A percentile compares a stretch with the other conserved stretches of the same genome.
These are phyloP conservation scores for Polydrusus tereticollis DNA, from an alignment of 2,888 invertebrate genomes.

Conservation along the genomic window DNA sequence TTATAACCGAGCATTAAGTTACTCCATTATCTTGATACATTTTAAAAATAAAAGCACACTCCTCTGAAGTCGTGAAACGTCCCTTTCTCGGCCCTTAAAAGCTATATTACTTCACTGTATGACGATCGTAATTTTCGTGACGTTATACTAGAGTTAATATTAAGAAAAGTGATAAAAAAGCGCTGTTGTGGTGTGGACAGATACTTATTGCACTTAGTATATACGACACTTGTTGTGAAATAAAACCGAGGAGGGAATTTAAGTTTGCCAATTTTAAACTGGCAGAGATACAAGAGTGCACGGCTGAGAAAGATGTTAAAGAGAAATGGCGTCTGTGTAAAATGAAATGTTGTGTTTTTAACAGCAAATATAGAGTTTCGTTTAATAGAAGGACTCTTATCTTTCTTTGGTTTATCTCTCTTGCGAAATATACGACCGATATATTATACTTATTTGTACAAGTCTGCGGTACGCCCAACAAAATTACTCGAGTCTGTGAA, in stretches of 20 bases:
- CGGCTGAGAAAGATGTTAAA: constrained; percentile 31
- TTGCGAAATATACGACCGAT: too few species aligned
- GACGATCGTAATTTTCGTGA: constrained; percentile 45
- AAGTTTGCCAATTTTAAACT: constrained; percentile 44
- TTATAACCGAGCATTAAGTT: not conserved
- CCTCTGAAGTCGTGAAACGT: constrained; percentile 18
- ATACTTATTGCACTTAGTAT: constrained; percentile 46
- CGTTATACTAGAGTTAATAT: constrained; percentile 44
- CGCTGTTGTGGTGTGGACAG: constrained; percentile 42
- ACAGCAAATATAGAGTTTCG: not conserved
- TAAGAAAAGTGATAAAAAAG: constrained; percentile 49
- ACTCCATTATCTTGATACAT: constrained; percentile 15
- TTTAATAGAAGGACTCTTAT: too few species aligned
- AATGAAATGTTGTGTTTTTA: constrained; percentile 3
- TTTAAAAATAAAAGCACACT: not conserved
- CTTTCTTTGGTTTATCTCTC: too few species aligned
- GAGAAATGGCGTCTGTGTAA: not conserved
- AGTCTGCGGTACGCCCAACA: too few species aligned
- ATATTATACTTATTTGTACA: too few species aligned
- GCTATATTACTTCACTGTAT: constrained; percentile 44
- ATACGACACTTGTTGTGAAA: constrained; percentile 47
- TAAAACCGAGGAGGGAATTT: constrained; percentile 31
- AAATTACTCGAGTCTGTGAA: too few species aligned
- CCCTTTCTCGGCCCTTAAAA: constrained; percentile 32
- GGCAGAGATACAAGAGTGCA: constrained; percentile 35